phyloP scores from a whole-genome alignment of 2,797 vertebrate species.

The Lindbergichthys nudifrons region DNA sequence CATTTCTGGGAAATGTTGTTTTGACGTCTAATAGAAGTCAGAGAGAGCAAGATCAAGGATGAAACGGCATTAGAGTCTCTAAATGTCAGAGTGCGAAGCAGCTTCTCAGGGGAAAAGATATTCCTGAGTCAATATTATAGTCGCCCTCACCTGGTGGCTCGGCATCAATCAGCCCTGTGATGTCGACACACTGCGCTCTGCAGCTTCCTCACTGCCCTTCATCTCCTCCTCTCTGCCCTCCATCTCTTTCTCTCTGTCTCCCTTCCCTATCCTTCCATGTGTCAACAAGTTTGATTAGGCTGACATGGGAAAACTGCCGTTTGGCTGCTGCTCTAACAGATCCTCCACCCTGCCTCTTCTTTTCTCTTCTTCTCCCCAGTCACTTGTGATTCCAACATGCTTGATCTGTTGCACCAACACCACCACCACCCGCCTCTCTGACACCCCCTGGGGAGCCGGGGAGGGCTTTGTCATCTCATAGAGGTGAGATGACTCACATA shows the following conservation, averaged over 20 bases:
- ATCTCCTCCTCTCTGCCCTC: constrained; percentile 34
- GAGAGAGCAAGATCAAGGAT: constrained; percentile 4
- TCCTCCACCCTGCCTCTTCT: constrained; percentile 40
- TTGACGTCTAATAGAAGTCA: constrained; percentile 26
- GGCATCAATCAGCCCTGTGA: constrained; percentile 60
- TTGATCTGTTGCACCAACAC: constrained; percentile 54
- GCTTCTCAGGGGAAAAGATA: constrained; percentile 22
- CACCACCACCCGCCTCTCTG: background rate
- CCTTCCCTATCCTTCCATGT: constrained; percentile 44
- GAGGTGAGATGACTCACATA: constrained; percentile 58
- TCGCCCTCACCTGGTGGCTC: constrained; percentile 58
- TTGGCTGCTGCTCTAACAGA: constrained; percentile 60
- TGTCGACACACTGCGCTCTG: constrained; percentile 27
- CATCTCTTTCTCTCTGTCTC: constrained; percentile 39
- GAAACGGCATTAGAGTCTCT: constrained; percentile 9
- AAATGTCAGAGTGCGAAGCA: constrained; percentile 4
- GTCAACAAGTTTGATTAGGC: constrained; percentile 73
- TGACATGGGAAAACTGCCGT: constrained; percentile 54
- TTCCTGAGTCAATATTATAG: constrained; percentile 42
- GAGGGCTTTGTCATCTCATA: constrained; percentile 42
- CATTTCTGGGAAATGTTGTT: constrained; percentile 31
- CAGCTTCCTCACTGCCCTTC: constrained; percentile 35
- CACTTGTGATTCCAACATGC: constrained; percentile 44
- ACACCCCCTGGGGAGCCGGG: constrained; percentile 33
- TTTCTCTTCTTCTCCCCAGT: constrained; percentile 43